These are phyloP conservation scores for Uria aalge DNA, from an alignment of 2,113 vertebrate species.

Conservation along the genomic window DNA sequence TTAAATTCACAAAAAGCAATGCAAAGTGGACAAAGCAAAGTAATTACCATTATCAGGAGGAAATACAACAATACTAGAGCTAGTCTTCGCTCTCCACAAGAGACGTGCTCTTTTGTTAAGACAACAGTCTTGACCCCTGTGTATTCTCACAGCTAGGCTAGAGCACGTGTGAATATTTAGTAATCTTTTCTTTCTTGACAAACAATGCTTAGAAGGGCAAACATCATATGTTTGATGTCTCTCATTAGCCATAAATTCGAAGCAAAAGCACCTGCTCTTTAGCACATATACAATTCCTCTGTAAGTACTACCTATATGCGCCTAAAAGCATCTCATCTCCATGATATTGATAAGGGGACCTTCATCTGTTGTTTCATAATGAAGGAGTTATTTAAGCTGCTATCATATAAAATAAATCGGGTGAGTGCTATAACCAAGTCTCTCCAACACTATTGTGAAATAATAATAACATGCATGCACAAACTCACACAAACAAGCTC, in stretches of 20 bases:
- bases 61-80: conserved; percentile 46
- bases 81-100: conserved; percentile 54
- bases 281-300: not conserved
- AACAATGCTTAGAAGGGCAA: conserved; percentile 57
- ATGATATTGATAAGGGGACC: not conserved
- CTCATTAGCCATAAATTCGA: conserved; percentile 34
- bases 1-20: conserved; percentile 53
- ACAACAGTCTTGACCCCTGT: conserved; percentile 16
- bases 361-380: not conserved
- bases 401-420: conserved; percentile 27
- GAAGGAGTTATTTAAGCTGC: conserved; percentile 26
- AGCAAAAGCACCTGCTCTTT: conserved; percentile 12
- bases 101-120: conserved; percentile 51
- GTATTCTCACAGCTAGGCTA: not conserved
- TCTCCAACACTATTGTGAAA: conserved; percentile 43
- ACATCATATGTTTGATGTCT: conserved; percentile 28
- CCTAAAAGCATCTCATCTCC: not conserved
- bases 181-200: conserved; percentile 60
- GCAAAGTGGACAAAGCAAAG: conserved; percentile 19
- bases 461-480: not conserved
- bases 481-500: not conserved
- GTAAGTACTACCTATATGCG: not conserved
- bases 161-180: not conserved
- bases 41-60: conserved; percentile 71
- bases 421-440: conserved; percentile 1